Evolutionary conservation across 2,888 invertebrate species (phyloP).

Genomic region (Thereva unica): DNA sequence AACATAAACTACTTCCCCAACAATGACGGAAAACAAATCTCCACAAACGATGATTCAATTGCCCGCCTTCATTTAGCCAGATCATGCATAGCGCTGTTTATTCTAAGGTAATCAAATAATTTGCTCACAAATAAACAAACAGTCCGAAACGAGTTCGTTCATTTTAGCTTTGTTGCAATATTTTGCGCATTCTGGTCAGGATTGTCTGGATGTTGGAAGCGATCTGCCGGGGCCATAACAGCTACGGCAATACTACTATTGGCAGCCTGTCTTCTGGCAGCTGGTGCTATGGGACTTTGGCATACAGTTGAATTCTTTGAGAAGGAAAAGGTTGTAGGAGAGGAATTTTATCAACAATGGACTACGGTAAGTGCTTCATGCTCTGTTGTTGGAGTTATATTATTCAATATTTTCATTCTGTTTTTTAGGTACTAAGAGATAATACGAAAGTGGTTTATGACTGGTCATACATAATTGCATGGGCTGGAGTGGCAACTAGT

Average conservation of each 20-base stretch:
- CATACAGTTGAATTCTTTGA: constrained; percentile 96
- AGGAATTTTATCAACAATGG: constrained; percentile 93
- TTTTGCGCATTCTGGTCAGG: constrained; percentile 96
- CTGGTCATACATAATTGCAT: constrained; percentile 96
- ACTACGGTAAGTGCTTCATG: constrained; percentile 67
- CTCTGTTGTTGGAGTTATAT: neutral
- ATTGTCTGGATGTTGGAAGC: constrained; percentile 94
- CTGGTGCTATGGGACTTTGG: constrained; percentile 95
- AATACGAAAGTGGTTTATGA: constrained; percentile 86
- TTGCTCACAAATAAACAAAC: neutral
- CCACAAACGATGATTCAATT: constrained; percentile 70
- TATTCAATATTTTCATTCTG: neutral
- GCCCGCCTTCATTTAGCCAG: constrained; percentile 85
- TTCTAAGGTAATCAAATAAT: constrained; percentile 62
- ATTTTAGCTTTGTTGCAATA: constrained; percentile 78
- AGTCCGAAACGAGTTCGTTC: neutral
- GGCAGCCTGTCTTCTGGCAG: constrained; percentile 78
- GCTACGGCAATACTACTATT: constrained; percentile 77
- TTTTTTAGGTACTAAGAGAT: constrained; percentile 78
- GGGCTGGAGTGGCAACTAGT: constrained; percentile 93
- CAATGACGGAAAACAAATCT: constrained; percentile 50
- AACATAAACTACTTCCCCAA: constrained; percentile 90
- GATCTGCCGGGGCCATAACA: constrained; percentile 91
- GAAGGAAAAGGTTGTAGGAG: constrained; percentile 89
- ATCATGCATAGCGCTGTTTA: constrained; percentile 90